Evolutionary conservation across 2,888 invertebrate species (phyloP), one percentile per base, ranked within the genome.

Genomic region (Drosophila tripunctata): DNA sequence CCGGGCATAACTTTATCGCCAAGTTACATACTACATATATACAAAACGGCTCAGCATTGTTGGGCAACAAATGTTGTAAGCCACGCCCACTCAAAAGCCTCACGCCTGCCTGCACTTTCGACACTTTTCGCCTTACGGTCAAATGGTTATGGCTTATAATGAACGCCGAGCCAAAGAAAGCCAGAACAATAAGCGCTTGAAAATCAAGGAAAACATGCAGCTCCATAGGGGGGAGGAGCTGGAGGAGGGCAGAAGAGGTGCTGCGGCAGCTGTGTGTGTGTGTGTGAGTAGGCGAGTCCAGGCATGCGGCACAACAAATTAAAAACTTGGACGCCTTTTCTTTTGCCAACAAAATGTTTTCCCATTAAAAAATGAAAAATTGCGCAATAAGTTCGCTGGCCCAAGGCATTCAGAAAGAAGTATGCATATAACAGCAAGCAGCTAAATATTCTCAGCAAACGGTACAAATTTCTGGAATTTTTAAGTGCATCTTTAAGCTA

Each of bases 341-440:
- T 27, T 54, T 47, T 35, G 48, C 47, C 70, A 64, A 58, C 87
- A 75, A 81, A 81, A 81, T 81, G 88, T 85, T 87, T 84, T 75
- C 60, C 83, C 76, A 87, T 81, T 87, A 78, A 80, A 81, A 81
- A 66, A 82, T 87, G 88, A 81, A 85, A 87, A 87, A 81, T 85
- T 85, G 75, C 69, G 78, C 76, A 82, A 87, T 81, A 87, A 81
- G 67, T 87, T 75, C 21, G 27, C 43, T 19, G 51, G 52, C 71
- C 48, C 24, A 40, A 56, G 66, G 81, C 84, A 64, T 40, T 64
- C 58, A 69, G 61, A 72, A 68, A 69, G 61, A 72, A 68, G 33
- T 68, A 71, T 68, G 50, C 57, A 55, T 35, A 75, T 40, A 75
- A 15, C 36, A 43, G 38, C 24, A 31, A 47, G 19, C 35, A 48